A percentile compares a stretch with the other conserved stretches of the same genome.
These are phyloP conservation scores for Pollachius pollachius DNA, from an alignment of 2,113 vertebrate species.

Conservation along the genomic window DNA sequence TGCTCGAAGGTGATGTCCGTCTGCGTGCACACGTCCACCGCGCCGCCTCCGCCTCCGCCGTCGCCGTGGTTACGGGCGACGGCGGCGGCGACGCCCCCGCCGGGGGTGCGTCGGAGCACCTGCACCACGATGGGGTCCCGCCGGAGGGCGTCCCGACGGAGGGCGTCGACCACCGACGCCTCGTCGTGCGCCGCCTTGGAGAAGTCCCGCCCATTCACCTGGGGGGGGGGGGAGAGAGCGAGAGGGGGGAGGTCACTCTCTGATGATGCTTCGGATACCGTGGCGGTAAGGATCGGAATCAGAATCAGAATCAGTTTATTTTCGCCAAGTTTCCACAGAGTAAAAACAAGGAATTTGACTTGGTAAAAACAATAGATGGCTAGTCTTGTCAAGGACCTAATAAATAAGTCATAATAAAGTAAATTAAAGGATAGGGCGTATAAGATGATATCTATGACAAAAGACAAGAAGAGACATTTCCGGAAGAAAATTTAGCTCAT, in stretches of 20 bases:
- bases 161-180: conserved; percentile 77
- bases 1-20: conserved; percentile 96
- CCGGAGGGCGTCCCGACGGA: conserved; percentile 70
- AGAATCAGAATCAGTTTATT: no score
- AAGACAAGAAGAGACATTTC: no score
- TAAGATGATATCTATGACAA: no score
- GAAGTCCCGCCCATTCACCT: conserved; percentile 94
- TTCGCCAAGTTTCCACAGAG: no score
- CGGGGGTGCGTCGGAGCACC: conserved; percentile 80
- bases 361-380: no score
- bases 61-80: conserved; percentile 58
- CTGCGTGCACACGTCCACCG: conserved; percentile 88
- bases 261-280: neutral
- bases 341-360: no score
- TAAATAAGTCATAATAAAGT: no score
- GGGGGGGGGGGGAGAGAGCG: neutral
- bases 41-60: conserved; percentile 56
- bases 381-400: no score
- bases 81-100: conserved; percentile 31
- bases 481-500: no score
- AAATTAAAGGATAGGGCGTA: no score
- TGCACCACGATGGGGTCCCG: conserved; percentile 94
- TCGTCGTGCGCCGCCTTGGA: conserved; percentile 87
- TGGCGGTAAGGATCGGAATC: no score
- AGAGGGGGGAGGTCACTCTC: neutral